Base-by-base conservation (phyloP, 53 echinoderm and acorn worm species). In the Echinarachnius parma region DNA sequence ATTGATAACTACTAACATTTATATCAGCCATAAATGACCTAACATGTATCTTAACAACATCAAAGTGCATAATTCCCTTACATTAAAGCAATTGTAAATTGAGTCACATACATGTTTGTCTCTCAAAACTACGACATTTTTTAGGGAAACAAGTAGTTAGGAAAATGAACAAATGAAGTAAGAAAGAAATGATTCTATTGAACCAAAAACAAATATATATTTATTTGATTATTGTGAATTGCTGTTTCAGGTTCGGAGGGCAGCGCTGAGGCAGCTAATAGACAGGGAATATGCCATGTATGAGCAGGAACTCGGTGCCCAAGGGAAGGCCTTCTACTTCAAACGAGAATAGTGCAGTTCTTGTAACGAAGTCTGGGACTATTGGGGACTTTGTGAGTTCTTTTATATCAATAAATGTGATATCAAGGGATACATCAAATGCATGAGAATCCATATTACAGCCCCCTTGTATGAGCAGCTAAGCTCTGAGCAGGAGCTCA, bases 241-340 rank as follows among this genome's bases (percentile, higher is more conserved):
- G 49, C 20, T 55, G 62, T 52, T 65, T 2, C 42, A 95, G 95
- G 90, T 95, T 10, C 45, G 95, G 47, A 58, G 95, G 59, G 90
- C 84, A 68, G 89, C 95, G 0, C 80, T 95, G 32, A 71, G 85
- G n/a, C 77, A 77, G 36, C 84, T 74, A 42, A 49, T 95, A 7
- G 81, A 90, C 15, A 34, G 68, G 28, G 95, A 95, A 30, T 84
- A 87, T 68, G 84, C 48, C 16, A 77, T 81, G 46, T 95, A 87
- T 79, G 95, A 95, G 49, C 59, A 68, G 44, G 95, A 95, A 68
- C 81, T 95, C 3, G 78, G 77, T 1, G 82, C 79, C 0, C 79
- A 84, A 59, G 95, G 95, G 31, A 95, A 95, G 62, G 89, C 95
- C 15, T 95, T 95, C 53, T 95, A 95, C 64, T 87, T 90, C 81